Evolutionary conservation across 2,888 invertebrate species (phyloP), one percentile per base, ranked within the genome.

Genomic region (Euclidia mi): DNA sequence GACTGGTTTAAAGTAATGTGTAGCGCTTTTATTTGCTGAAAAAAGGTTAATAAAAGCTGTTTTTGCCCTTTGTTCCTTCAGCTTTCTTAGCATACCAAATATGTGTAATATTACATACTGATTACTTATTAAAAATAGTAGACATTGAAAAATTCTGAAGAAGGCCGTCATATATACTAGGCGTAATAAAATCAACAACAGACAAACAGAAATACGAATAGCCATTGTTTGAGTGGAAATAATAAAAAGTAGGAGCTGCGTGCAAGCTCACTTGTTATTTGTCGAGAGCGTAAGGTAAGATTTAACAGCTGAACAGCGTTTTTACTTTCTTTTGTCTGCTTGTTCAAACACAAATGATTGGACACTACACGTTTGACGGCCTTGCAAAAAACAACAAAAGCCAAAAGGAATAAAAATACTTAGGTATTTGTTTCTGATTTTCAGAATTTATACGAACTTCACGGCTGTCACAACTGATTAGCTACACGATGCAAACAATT

Each of bases 241-340:
- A 40, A 53, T 44, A 44, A 52, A 52, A 37, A 9, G n/a, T n/a
- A n/a, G n/a, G n/a, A 47, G 14, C 48, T 31, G 11, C 35, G 12
- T 29, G 25, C 32, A 44, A 43, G 41, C 28, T 49, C 25, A 49
- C 65, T 68, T 43, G 32, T 28, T 59, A 46, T 48, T 50, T 37
- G 44, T 15, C 11, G 28, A 50, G 28, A 52, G 35, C 4, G 20
- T 20, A 51, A 56, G 37, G 43, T 45, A 61, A 55, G 43, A 57
- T 28, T 56, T 49, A 56, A 62, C 74, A 73, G 61, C 74, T 73
- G 70, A 7, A n/a, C n/a, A n/a, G n/a, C n/a, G n/a, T n/a, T 73
- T 71, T 47, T 20, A 48, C 45, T 58, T 59, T 53, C 58, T 51
- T 65, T 71, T 71, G 71, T 71, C 37, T 55, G 38, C 15, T 45